A percentile compares a stretch with the other conserved stretches of the same genome.
Conservation (phyloP, 2,113 vertebrate species). For the Eidolon helvum region DNA sequence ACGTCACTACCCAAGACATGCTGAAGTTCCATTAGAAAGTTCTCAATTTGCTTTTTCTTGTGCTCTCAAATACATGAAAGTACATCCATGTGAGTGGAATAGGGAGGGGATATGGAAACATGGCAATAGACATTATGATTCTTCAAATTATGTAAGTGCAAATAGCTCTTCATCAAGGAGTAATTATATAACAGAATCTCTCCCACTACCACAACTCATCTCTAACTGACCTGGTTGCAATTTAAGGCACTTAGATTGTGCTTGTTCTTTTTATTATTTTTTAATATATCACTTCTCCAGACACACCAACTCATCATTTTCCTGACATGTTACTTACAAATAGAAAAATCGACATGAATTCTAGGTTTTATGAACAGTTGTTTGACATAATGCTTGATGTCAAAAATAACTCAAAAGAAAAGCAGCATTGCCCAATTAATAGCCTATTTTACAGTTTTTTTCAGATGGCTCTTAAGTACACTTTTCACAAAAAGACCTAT, state of each 20-base stretch:
- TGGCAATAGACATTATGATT: slow-evolving; percentile 68
- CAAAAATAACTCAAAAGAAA: slow-evolving; percentile 52
- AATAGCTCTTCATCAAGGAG: slow-evolving; percentile 77
- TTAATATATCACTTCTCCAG: slow-evolving; percentile 60
- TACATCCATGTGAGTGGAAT: slow-evolving; percentile 68
- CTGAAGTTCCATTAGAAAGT: slow-evolving; percentile 79
- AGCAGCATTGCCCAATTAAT: slow-evolving; percentile 9
- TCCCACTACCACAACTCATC: slow-evolving; percentile 75
- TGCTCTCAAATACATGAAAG: slow-evolving; percentile 68
- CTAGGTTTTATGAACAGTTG: slow-evolving; percentile 46
- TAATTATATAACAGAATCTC: slow-evolving; percentile 77
- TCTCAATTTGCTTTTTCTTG: slow-evolving; percentile 74
- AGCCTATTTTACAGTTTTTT: slow-evolving; percentile 66
- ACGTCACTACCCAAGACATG: slow-evolving; percentile 76
- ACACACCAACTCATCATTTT: slow-evolving; percentile 56
- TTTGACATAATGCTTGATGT: slow-evolving; percentile 53
- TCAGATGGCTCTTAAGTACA: slow-evolving; percentile 55
- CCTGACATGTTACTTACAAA: slow-evolving; percentile 51
- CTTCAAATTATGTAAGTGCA: slow-evolving; percentile 77
- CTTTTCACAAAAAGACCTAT: slow-evolving; percentile 74
- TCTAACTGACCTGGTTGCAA: slow-evolving; percentile 78
- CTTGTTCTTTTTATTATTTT: slow-evolving; percentile 60
- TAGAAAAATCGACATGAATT: slow-evolving; percentile 49
- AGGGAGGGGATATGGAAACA: slow-evolving; percentile 55
- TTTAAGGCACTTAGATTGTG: slow-evolving; percentile 69